These are phyloP conservation scores for Hirudinaria manillensis DNA, from an alignment of 2,888 invertebrate genomes.

Conservation along the genomic window DNA sequence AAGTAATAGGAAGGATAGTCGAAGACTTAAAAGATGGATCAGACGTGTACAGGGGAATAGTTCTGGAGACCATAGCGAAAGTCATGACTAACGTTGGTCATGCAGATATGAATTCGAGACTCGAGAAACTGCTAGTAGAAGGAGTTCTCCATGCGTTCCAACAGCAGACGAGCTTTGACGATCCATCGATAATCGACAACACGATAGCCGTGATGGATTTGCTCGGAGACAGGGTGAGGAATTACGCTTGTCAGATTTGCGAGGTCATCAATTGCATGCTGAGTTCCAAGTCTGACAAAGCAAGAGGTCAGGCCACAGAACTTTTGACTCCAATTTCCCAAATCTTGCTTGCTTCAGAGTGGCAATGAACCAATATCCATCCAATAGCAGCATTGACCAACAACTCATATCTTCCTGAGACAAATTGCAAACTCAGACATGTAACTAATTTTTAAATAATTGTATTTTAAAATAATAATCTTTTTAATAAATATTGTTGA, in stretches of 20 bases:
- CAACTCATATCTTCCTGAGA: too few relatives aligned
- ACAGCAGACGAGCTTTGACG: conserved; percentile 98
- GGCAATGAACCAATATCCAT: too few relatives aligned
- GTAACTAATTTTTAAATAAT: too few relatives aligned
- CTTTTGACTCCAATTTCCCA: conserved; percentile 91
- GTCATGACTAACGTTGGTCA: conserved; percentile 95
- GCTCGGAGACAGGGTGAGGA: conserved; percentile 90
- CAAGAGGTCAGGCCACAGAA: conserved; percentile 95
- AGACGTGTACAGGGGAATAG: conserved; percentile 99
- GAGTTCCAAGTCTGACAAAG: conserved; percentile 99
- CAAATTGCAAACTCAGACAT: too few relatives aligned
- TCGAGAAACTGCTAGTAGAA: conserved; percentile 97
- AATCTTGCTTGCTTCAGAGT: too few relatives aligned
- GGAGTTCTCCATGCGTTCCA: conserved; percentile 98
- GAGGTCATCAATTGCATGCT: conserved; percentile 98
- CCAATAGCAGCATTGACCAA: too few relatives aligned
- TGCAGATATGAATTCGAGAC: conserved; percentile 90
- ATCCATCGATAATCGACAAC: conserved; percentile 97
- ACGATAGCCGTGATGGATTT: conserved; percentile 98
- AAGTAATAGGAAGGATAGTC: conserved; percentile 95
- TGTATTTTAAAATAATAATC: too few relatives aligned
- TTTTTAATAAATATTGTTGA: too few relatives aligned
- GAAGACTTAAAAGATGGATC: conserved; percentile 99
- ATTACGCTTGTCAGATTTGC: conserved; percentile 96
- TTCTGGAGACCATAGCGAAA: conserved; percentile 99